These are phyloP conservation scores for Noctua fimbriata DNA, from an alignment of 2,888 invertebrate species.

Conservation along the genomic window DNA sequence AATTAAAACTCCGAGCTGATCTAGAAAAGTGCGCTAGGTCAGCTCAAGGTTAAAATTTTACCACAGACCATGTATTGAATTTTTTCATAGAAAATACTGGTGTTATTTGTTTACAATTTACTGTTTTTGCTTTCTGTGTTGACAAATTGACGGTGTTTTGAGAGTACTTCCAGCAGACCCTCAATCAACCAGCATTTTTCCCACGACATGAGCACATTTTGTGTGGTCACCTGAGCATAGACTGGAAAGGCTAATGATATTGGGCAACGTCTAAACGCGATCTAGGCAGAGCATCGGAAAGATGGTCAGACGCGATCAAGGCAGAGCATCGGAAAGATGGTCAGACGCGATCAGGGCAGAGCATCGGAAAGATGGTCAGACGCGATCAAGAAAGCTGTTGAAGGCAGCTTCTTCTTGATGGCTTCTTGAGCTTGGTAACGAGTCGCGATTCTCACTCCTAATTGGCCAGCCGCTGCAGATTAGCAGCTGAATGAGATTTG, in stretches of 20 bases:
- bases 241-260: neutral
- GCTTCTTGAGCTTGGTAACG: neutral
- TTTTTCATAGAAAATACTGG: neutral
- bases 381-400: neutral
- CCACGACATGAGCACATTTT: neutral
- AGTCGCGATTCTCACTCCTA: neutral
- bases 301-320: neutral
- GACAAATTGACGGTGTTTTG: neutral
- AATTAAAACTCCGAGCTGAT: neutral
- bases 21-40: neutral
- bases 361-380: neutral
- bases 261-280: neutral
- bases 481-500: neutral
- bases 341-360: neutral
- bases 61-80: neutral
- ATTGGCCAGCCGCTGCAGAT: neutral
- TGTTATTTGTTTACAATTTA: neutral
- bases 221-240: neutral
- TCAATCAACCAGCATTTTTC: neutral
- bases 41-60: neutral
- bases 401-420: neutral
- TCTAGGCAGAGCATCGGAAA: neutral
- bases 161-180: neutral
- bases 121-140: neutral
- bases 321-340: neutral